Conservation (phyloP, 2,113 vertebrate species). For the Potamarius usumacintae region DNA sequence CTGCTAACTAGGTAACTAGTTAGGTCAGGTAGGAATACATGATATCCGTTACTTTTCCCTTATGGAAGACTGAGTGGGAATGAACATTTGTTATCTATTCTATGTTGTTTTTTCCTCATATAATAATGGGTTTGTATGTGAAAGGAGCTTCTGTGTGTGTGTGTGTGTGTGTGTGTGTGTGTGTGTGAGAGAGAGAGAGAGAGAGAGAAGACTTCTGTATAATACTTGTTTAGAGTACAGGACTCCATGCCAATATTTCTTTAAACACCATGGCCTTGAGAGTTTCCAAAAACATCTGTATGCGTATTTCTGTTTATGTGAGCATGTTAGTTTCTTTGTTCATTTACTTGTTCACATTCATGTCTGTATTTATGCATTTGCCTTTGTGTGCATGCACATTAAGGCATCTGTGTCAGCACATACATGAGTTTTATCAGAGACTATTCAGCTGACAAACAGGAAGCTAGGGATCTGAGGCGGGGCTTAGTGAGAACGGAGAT, state of each 20-base stretch:
- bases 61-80: no score
- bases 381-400: not conserved
- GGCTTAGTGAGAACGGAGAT: not conserved
- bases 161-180: no score
- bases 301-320: not conserved
- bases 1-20: no score
- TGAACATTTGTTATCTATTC: no score
- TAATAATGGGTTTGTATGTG: no score
- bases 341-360: not conserved
- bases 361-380: not conserved
- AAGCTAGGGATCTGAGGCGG: constrained; percentile 63
- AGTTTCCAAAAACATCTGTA: not conserved
- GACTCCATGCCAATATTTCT: not conserved
- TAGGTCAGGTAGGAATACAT: no score
- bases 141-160: no score
- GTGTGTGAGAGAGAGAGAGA: no score
- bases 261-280: not conserved
- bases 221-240: not conserved
- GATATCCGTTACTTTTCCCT: no score
- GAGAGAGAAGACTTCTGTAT: not conserved
- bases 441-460: constrained; percentile 64
- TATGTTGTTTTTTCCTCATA: no score
- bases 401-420: not conserved
- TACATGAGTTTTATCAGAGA: constrained; percentile 57
- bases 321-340: not conserved